Evolutionary conservation across 2,888 invertebrate species (phyloP), one percentile per base, ranked within the genome.

Genomic region (Dromius quadrimaculatus): DNA sequence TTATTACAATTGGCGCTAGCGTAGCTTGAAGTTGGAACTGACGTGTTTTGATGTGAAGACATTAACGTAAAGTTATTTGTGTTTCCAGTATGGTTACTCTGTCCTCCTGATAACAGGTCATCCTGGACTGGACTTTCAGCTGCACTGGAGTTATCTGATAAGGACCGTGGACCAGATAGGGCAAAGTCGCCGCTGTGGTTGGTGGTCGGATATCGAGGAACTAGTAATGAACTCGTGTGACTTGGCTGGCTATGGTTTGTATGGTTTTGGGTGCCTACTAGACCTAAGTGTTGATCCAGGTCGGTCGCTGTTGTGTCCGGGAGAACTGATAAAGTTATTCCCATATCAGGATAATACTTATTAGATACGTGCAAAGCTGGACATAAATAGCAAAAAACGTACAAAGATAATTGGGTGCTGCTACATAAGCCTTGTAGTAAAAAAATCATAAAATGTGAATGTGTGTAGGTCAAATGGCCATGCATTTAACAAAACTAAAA

Each of bases 91-190:
- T 87, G 87, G 74, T 87, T 88, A 1, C 88, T 87, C 77, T 89
- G 90, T 3, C 89, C 87, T n/a, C n/a, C 50, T 1, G 88, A 87
- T 34, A 90, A 84, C 1, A 90, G 82, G 76, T 92, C 92, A 78
- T 92, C 92, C 83, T 93, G 92, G 11, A 92, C 92, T 1, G 92
- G 92, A 34, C 92, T 92, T 78, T 93, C 92, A 1, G 92, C 92
- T 72, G 92, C 90, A 32, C 92, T 93, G 36, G 92, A 93, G 79
- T 91, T 90, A 80, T 93, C 93, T 75, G 92, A 92, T 22, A 93
- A 83, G 9, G 93, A 93, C 41, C 93, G 85, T 0, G 93, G 92
- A 1, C 90, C 89, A 68, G 87, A 85, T 74, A 89, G 84, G 75
- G 89, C 85, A 83, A 92, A 90, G 79, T 92, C 88, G 1, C 86